Evolutionary conservation across 2,888 invertebrate genomes (phyloP).

Genomic region (Allygus modestus): DNA sequence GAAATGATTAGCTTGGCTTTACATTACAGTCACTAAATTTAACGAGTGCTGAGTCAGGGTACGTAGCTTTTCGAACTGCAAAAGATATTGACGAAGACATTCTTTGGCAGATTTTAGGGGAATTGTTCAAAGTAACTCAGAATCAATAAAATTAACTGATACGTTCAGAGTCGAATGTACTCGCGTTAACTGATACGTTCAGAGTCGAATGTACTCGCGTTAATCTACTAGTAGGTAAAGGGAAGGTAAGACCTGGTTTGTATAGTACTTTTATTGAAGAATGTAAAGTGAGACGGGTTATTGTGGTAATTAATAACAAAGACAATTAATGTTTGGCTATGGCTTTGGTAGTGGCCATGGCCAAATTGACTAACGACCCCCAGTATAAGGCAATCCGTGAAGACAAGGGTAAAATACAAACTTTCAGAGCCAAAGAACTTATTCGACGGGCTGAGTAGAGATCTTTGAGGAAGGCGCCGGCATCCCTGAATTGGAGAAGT

Average conservation of each 20-base stretch:
- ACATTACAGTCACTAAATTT: constrained; percentile 3
- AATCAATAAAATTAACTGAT: constrained; percentile 6
- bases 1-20: neutral
- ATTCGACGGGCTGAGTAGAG: neutral
- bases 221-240: constrained; percentile 50
- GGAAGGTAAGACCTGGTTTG: constrained; percentile 23
- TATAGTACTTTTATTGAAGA: constrained; percentile 64
- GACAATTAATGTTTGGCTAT: constrained; percentile 62
- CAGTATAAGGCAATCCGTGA: constrained; percentile 27
- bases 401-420: neutral
- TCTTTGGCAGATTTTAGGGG: neutral
- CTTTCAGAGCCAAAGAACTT: neutral
- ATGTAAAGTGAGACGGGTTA: constrained; percentile 56
- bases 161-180: constrained; percentile 57
- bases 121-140: constrained; percentile 42
- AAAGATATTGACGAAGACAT: too few species aligned
- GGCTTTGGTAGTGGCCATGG: constrained; percentile 65
- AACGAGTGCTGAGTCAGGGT: constrained; percentile 9
- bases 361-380: constrained; percentile 60
- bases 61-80: constrained; percentile 26
- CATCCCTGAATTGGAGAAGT: too few species aligned
- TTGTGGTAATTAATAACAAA: constrained; percentile 66
- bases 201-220: constrained; percentile 61
- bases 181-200: constrained; percentile 24
- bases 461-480: neutral